These are phyloP conservation scores for Montipora cactus DNA, from an alignment of 64 coral and sea anemone genomes.

Conservation along the genomic window DNA sequence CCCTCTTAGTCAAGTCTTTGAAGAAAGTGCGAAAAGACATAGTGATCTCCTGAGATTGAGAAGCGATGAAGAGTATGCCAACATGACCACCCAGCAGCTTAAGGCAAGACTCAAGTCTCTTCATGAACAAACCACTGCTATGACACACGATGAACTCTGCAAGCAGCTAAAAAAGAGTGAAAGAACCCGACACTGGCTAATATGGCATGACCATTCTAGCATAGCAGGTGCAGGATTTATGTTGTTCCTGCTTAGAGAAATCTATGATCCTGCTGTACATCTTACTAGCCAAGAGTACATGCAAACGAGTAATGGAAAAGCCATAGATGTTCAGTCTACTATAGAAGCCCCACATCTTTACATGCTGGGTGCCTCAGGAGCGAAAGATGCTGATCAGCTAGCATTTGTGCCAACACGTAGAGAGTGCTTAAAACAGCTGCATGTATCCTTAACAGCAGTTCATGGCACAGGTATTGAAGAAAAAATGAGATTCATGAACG, in stretches of 20 bases:
- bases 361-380: background rate
- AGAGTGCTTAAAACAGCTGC: constrained; percentile 18
- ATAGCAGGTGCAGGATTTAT: constrained; percentile 13
- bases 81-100: background rate
- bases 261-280: constrained; percentile 26
- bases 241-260: constrained; percentile 27
- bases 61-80: background rate
- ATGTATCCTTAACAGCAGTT: too few species aligned
- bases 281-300: background rate
- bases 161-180: constrained; percentile 16
- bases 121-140: background rate
- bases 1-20: background rate
- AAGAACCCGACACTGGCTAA: background rate
- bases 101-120: background rate
- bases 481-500: constrained; percentile 36
- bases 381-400: constrained; percentile 25
- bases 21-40: background rate
- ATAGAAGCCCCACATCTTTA: constrained; percentile 19
- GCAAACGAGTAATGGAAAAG: background rate
- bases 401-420: constrained; percentile 7
- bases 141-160: background rate
- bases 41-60: background rate
- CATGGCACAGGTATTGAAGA: background rate
- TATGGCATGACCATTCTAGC: constrained; percentile 44
- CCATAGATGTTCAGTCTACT: constrained; percentile 5